Evolutionary conservation across 2,888 invertebrate species (phyloP).

Genomic region (Drosophila birchii): DNA sequence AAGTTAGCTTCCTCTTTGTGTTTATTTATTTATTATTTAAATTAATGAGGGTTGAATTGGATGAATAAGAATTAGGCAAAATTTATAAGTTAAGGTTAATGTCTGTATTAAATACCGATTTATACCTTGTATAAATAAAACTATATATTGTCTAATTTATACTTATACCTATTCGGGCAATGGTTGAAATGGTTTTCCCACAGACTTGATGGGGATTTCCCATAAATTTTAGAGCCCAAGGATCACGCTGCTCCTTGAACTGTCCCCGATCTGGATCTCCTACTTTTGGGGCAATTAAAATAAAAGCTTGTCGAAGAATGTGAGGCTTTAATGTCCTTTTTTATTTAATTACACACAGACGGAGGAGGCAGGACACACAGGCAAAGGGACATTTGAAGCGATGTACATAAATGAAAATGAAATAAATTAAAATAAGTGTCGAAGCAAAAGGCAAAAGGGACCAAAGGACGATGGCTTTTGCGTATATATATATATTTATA

Average conservation of each 20-base stretch:
- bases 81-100: no score
- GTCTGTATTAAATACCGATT: no score
- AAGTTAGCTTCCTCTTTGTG: no score
- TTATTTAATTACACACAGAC: slow-evolving; percentile 70
- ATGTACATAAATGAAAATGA: slow-evolving; percentile 71
- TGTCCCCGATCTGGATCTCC: neutral
- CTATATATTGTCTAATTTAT: no score
- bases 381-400: slow-evolving; percentile 67
- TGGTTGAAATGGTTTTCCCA: neutral
- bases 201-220: neutral
- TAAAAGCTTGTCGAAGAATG: slow-evolving; percentile 54
- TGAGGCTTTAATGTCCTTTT: slow-evolving; percentile 53
- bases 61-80: no score
- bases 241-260: neutral
- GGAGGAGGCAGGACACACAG: slow-evolving; percentile 1
- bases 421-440: slow-evolving; percentile 79
- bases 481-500: neutral
- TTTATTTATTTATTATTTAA: no score
- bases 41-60: no score
- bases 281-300: slow-evolving; percentile 60
- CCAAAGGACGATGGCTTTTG: slow-evolving; percentile 45
- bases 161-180: no score
- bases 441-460: slow-evolving; percentile 69
- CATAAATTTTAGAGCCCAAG: neutral
- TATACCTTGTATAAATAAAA: no score